Conservation (phyloP, 2,888 invertebrate genomes). For the Bembecia ichneumoniformis region DNA sequence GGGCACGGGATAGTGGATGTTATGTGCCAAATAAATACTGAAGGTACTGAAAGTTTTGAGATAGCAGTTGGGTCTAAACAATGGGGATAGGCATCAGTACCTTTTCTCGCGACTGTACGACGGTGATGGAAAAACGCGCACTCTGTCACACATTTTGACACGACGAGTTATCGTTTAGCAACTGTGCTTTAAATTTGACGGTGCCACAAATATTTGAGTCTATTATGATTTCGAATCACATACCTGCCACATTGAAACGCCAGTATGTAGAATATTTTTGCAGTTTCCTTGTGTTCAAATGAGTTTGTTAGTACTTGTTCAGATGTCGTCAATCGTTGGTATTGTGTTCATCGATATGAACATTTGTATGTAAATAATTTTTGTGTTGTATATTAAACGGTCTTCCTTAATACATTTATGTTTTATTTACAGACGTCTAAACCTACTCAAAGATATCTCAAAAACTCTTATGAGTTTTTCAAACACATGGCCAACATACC, state of each 20-base stretch:
- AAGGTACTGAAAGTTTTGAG: conserved; percentile 12
- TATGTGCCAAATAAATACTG: conserved; percentile 42
- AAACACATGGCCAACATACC: too few relatives aligned
- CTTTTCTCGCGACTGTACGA: neutral
- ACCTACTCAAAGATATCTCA: too few relatives aligned
- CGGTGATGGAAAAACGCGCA: neutral
- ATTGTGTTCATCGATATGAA: conserved; percentile 22
- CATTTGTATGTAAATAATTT: conserved; percentile 52
- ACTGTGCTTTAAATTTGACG: conserved; percentile 1
- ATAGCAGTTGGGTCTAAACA: neutral
- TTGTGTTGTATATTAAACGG: conserved; percentile 55
- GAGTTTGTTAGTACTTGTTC: conserved; percentile 18
- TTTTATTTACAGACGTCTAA: conserved; percentile 14
- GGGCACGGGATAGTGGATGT: conserved; percentile 45
- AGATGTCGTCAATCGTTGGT: conserved; percentile 16
- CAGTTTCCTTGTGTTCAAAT: conserved; percentile 26
- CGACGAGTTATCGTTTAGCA: conserved; percentile 1
- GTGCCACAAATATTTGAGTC: neutral
- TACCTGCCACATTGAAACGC: neutral
- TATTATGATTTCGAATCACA: conserved; percentile 1
- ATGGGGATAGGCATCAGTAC: neutral
- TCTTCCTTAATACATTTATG: conserved; percentile 17
- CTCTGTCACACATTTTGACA: neutral
- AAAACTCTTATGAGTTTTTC: too few relatives aligned
- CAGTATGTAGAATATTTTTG: conserved; percentile 3